Evolutionary conservation across 2,888 invertebrate genomes (phyloP), one percentile per base, ranked within the genome.

Genomic region (Rugalucina vietnamica): DNA sequence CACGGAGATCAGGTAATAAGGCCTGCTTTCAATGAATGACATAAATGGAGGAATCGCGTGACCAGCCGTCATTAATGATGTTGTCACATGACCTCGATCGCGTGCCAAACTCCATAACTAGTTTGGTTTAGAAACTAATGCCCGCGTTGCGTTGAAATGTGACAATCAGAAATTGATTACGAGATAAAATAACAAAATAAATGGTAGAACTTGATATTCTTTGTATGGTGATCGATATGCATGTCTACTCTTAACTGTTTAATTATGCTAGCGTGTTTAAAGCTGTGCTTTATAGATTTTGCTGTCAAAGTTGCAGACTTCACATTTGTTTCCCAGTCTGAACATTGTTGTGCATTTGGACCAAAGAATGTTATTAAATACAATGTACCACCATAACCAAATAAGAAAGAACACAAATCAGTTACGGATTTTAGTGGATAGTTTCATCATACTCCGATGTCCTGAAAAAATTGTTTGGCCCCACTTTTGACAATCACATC

Each of bases 81-180:
- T n/a, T 81, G 87, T 87, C 84, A 82, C 83, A 82, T 87, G 87
- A 87, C 87, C 72, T 43, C 65, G 70, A 72, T 87, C 74, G 87
- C 87, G 87, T 87, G 87, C 72, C 39, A 65, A 79, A 82, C 81
- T 76, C 78, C 77, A 87, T 87, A 85, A 85, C 78, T 65, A 65
- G 65, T 65, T 65, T 24, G 65, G 65, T 34, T 65, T 65, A 32
- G 87, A 87, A 85, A 87, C 84, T 81, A 87, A 87, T 85, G 85
- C 87, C 74, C 84, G 85, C 83, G 85, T 87, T 76, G 77, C 79
- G 85, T 78, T 77, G 81, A 84, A 79, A 81, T 83, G 87, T 87
- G 87, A 85, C 83, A 85, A 85, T 83, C 54, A 74, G 85, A 81
- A 85, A 87, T 87, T 85, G 85, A 87, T 85, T 83, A 87, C 72